A percentile compares a stretch with the other conserved stretches of the same genome.
Evolutionary conservation across 2,888 invertebrate genomes (phyloP).

Genomic region (Eupsilia transversa): DNA sequence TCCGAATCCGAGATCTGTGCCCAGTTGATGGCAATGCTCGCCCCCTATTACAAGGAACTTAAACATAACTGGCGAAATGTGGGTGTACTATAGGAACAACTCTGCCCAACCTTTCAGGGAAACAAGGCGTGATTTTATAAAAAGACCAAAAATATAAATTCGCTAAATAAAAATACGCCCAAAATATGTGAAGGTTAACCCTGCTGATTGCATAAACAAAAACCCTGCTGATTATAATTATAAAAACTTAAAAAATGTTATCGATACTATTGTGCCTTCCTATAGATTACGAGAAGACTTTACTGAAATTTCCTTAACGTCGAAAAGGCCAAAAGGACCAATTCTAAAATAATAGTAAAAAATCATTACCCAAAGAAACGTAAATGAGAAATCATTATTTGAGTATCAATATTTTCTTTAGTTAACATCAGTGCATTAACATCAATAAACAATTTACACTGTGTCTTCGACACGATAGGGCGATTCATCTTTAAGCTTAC

Average conservation of each 20-base stretch:
- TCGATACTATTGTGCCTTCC: neutral
- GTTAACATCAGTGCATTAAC: conserved; percentile 25
- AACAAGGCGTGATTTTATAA: too few relatives aligned
- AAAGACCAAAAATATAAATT: neutral
- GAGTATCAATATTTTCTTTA: neutral
- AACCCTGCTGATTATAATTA: neutral
- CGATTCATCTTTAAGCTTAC: conserved; percentile 43
- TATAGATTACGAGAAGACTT: too few relatives aligned
- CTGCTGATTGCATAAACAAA: neutral
- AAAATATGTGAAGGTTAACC: neutral
- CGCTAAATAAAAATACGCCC: neutral
- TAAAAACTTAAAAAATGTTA: neutral
- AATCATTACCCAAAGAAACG: neutral
- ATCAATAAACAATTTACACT: conserved; percentile 23
- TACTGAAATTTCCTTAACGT: neutral
- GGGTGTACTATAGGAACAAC: too few relatives aligned
- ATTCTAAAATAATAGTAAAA: neutral
- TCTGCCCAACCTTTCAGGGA: too few relatives aligned
- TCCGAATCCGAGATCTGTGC: too few relatives aligned
- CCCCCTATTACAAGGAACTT: too few relatives aligned
- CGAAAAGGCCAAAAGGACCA: neutral
- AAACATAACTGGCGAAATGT: too few relatives aligned
- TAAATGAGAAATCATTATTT: neutral
- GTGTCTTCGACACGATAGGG: conserved; percentile 64
- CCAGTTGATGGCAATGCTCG: too few relatives aligned